phyloP scores from a whole-genome alignment of 2,888 invertebrate genomes.

The Temnothorax rugatulus region DNA sequence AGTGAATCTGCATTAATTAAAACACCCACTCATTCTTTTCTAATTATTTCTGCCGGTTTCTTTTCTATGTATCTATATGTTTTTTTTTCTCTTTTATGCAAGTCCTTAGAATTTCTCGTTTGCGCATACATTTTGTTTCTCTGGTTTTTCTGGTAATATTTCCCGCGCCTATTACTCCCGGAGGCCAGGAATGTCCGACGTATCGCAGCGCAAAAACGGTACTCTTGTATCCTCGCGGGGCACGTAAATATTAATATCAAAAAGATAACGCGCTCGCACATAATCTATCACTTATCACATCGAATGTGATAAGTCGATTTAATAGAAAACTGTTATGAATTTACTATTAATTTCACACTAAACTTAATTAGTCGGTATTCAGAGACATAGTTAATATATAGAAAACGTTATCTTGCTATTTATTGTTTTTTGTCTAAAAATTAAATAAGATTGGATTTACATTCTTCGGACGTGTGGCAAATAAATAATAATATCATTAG shows the following conservation, averaged over 20 bases:
- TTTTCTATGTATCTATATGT: too few species aligned
- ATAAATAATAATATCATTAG: neutral
- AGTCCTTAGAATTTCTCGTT: conserved; percentile 24
- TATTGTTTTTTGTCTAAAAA: neutral
- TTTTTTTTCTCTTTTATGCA: neutral
- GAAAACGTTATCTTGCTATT: neutral
- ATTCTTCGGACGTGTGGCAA: neutral
- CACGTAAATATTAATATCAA: conserved; percentile 70
- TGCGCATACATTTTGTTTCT: conserved; percentile 8
- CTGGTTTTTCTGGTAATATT: conserved; percentile 42
- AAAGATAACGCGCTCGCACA: conserved; percentile 54
- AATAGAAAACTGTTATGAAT: neutral
- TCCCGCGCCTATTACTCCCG: conserved; percentile 48
- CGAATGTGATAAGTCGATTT: conserved; percentile 46
- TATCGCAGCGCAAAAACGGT: conserved; percentile 62
- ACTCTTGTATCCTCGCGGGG: conserved; percentile 65
- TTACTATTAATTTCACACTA: neutral
- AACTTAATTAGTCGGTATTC: neutral
- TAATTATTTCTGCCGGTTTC: neutral
- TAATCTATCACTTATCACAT: conserved; percentile 53
- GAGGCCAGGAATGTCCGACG: conserved; percentile 31
- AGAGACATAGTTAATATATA: neutral
- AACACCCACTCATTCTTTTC: neutral
- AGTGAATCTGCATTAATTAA: neutral
- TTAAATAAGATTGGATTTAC: neutral